phyloP scores from a whole-genome alignment of 2,797 vertebrate species.

The Lagodon rhomboides region DNA sequence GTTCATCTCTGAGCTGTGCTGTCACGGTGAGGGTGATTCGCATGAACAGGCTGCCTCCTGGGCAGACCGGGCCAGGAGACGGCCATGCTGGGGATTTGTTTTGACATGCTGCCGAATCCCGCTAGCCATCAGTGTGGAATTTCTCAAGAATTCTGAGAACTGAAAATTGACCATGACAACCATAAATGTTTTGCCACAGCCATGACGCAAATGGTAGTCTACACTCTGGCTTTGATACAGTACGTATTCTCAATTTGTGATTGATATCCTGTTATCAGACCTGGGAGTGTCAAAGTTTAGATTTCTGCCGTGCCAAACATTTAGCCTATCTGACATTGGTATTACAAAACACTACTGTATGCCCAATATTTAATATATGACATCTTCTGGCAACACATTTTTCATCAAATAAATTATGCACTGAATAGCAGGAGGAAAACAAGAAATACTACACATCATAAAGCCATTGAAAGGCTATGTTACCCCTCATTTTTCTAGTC shows the following conservation, averaged over 20 bases:
- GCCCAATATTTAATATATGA: not conserved
- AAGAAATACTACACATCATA: not conserved
- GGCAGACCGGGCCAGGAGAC: conserved; percentile 62
- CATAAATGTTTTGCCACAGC: conserved; percentile 51
- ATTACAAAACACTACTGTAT: not conserved
- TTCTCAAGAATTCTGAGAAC: conserved; percentile 55
- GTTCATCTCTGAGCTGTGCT: conserved; percentile 78
- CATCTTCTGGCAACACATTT: not conserved
- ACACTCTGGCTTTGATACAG: conserved; percentile 37
- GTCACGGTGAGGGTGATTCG: conserved; percentile 80
- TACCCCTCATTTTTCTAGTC: conserved; percentile 3
- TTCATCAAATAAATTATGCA: not conserved
- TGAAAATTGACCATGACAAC: conserved; percentile 68
- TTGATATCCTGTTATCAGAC: conserved; percentile 16
- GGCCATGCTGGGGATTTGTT: conserved; percentile 70
- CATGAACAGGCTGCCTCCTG: conserved; percentile 73
- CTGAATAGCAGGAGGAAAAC: not conserved
- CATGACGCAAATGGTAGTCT: conserved; percentile 46
- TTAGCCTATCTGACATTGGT: not conserved
- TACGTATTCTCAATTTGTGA: conserved; percentile 34
- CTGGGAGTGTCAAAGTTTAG: not conserved
- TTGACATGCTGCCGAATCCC: conserved; percentile 72
- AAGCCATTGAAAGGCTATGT: not conserved
- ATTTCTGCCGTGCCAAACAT: conserved; percentile 7
- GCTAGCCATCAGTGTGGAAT: conserved; percentile 62